Conservation (phyloP, 2,113 vertebrate genomes). For the Alexandromys fortis region DNA sequence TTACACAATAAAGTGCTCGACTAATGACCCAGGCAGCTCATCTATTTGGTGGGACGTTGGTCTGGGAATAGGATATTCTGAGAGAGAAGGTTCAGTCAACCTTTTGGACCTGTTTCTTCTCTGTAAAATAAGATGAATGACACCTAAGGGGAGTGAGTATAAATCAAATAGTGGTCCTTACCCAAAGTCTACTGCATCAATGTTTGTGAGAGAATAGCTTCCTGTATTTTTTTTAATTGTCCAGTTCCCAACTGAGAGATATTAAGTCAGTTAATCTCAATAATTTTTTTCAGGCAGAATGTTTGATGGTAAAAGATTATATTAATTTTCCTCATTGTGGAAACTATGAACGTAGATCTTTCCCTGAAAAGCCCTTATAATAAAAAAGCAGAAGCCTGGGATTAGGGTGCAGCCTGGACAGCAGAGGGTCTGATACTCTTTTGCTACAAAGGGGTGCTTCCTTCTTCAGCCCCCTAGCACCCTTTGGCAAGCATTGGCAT, state of each 20-base stretch:
- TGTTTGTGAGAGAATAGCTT: background rate
- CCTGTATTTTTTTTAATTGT: background rate
- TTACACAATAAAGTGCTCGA: background rate
- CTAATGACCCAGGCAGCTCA: background rate
- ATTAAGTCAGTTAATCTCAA: background rate
- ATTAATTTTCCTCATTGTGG: background rate
- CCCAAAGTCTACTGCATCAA: background rate
- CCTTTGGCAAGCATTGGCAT: background rate
- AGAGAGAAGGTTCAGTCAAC: background rate
- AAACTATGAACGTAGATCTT: background rate
- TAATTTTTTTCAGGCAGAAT: background rate
- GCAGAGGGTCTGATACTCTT: background rate
- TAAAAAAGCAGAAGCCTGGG: background rate
- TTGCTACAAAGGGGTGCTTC: background rate
- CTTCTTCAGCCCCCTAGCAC: background rate
- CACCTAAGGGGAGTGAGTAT: background rate
- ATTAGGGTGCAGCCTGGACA: background rate
- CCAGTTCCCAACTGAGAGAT: background rate
- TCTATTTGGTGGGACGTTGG: background rate
- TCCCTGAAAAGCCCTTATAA: background rate
- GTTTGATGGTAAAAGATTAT: background rate
- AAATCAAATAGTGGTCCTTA: background rate
- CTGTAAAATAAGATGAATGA: conserved; percentile 23
- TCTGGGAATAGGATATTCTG: background rate
- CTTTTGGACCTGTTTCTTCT: background rate